Evolutionary conservation across 2,888 invertebrate genomes (phyloP).

Genomic region (Ochropleura plecta): DNA sequence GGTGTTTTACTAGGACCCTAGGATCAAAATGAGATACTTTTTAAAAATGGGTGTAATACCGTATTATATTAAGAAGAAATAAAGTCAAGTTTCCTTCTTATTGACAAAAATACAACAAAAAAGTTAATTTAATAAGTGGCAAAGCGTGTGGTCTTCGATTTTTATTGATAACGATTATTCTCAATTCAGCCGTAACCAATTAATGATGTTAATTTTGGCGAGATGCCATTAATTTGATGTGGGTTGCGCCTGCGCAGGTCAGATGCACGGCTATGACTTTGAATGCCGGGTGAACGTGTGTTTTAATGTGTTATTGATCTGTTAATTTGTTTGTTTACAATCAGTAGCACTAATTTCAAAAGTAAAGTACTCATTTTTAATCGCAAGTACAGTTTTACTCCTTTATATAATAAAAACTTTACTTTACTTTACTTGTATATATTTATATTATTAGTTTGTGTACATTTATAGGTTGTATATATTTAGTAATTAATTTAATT

Average conservation of each 20-base stretch:
- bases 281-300: constrained; percentile 16
- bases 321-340: constrained; percentile 17
- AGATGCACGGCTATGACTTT: constrained; percentile 36
- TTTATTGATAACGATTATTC: constrained; percentile 57
- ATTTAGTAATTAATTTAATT: too few species aligned
- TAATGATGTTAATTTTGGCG: constrained; percentile 63
- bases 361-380: neutral
- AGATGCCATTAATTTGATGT: constrained; percentile 54
- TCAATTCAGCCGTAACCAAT: constrained; percentile 51
- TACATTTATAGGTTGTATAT: too few species aligned
- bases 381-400: neutral
- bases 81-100: neutral
- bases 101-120: constrained; percentile 8
- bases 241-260: constrained; percentile 43
- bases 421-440: too few species aligned
- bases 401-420: neutral
- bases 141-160: constrained; percentile 52
- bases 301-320: constrained; percentile 34
- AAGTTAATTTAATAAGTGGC: constrained; percentile 45
- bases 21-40: too few species aligned
- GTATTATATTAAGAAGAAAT: too few species aligned
- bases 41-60: too few species aligned
- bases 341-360: neutral
- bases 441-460: too few species aligned
- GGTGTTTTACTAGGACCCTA: too few species aligned